Evolutionary conservation across 2,888 invertebrate species (phyloP).

Genomic region (Adela reaumurella): DNA sequence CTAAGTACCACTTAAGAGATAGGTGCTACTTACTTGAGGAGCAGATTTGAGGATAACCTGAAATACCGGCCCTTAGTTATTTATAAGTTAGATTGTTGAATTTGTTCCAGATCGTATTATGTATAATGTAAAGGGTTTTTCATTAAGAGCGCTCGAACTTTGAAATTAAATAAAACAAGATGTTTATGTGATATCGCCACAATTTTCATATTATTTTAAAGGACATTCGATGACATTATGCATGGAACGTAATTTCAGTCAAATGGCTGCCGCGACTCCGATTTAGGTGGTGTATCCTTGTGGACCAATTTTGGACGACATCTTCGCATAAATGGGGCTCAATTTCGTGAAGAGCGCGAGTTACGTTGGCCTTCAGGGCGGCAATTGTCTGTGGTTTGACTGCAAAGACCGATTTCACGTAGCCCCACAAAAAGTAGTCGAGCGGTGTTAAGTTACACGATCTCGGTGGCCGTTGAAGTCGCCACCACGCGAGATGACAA

Average conservation of each 20-base stretch:
- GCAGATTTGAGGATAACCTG: too few relatives aligned
- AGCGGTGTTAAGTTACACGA: conserved; percentile 4
- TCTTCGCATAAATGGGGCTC: conserved; percentile 4
- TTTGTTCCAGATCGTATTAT: too few relatives aligned
- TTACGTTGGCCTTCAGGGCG: conserved; percentile 4
- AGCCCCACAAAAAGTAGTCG: conserved; percentile 6
- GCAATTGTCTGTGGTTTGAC: background rate
- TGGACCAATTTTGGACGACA: conserved; percentile 5
- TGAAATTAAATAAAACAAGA: too few relatives aligned
- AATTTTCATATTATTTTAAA: too few relatives aligned
- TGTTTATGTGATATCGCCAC: too few relatives aligned
- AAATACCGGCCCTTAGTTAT: too few relatives aligned
- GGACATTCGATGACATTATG: too few relatives aligned
- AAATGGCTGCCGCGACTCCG: conserved; percentile 4
- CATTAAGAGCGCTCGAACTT: too few relatives aligned
- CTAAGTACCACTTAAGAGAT: too few relatives aligned
- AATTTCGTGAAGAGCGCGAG: conserved; percentile 3
- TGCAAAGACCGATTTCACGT: background rate
- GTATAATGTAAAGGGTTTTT: too few relatives aligned
- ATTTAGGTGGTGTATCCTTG: conserved; percentile 3
- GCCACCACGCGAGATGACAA: conserved; percentile 7
- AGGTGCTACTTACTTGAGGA: too few relatives aligned
- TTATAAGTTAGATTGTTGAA: too few relatives aligned
- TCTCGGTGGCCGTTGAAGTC: conserved; percentile 8
- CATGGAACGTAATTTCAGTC: conserved; percentile 3